Evolutionary conservation across 2,113 vertebrate genomes (phyloP).

Genomic region (Agapornis roseicollis): DNA sequence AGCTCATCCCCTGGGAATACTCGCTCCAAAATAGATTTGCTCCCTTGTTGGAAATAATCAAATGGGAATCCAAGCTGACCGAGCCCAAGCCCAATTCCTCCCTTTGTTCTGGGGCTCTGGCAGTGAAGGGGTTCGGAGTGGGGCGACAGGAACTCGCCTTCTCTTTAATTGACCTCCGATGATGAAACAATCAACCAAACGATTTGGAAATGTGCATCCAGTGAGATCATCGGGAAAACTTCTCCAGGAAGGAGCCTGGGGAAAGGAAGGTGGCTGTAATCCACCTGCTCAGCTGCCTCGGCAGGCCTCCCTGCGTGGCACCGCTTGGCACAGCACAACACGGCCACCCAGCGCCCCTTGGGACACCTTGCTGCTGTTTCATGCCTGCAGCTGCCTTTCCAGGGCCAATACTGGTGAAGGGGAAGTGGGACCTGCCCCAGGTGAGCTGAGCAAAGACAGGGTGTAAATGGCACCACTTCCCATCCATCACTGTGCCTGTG

Average conservation of each 20-base stretch:
- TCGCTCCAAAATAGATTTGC: constrained; percentile 36
- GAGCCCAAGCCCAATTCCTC: constrained; percentile 67
- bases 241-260: neutral
- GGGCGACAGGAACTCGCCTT: constrained; percentile 50
- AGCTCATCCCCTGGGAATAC: constrained; percentile 46
- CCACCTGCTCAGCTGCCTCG: neutral
- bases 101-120: constrained; percentile 61
- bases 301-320: neutral
- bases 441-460: neutral
- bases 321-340: neutral
- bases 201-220: constrained; percentile 63
- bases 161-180: constrained; percentile 58
- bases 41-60: constrained; percentile 49
- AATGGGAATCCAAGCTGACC: constrained; percentile 66
- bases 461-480: neutral
- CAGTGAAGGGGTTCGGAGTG: constrained; percentile 38
- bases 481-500: neutral
- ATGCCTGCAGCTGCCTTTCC: accelerated
- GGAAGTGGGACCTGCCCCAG: neutral
- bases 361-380: neutral
- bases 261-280: constrained; percentile 36
- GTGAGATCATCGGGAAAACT: constrained; percentile 59
- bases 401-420: neutral
- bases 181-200: constrained; percentile 61
- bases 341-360: neutral